phyloP scores from a whole-genome alignment of 2,113 vertebrate genomes.

The Oreotrochilus melanogaster region DNA sequence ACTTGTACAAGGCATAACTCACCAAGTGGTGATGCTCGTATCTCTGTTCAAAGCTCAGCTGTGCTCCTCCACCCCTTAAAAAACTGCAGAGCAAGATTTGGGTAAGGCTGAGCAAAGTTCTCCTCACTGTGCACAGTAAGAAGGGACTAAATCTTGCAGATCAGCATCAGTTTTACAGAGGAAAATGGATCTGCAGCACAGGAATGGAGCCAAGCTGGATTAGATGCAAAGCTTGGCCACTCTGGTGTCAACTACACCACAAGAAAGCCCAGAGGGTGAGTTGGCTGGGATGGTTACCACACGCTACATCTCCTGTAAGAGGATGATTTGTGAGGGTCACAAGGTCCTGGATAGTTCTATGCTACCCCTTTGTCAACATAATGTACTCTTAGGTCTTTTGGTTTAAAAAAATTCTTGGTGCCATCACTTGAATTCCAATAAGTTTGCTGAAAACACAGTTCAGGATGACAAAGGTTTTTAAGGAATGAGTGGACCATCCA shows the following conservation, averaged over 20 bases:
- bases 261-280: background rate
- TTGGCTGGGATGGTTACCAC: background rate
- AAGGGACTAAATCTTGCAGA: background rate
- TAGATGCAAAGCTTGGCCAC: background rate
- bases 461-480: background rate
- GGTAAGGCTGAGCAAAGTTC: background rate
- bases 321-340: background rate
- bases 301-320: background rate
- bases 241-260: background rate
- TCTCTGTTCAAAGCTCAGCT: background rate
- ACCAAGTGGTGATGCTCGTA: accelerated
- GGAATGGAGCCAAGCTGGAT: background rate
- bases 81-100: background rate
- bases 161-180: background rate
- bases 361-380: background rate
- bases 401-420: background rate
- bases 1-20: background rate
- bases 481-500: background rate
- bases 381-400: background rate
- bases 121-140: background rate
- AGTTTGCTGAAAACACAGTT: background rate
- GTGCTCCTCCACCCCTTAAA: background rate
- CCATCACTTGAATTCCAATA: background rate
- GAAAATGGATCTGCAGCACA: background rate
- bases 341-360: background rate